phyloP scores from a whole-genome alignment of 2,113 vertebrate genomes.

The Phrynosoma platyrhinos region DNA sequence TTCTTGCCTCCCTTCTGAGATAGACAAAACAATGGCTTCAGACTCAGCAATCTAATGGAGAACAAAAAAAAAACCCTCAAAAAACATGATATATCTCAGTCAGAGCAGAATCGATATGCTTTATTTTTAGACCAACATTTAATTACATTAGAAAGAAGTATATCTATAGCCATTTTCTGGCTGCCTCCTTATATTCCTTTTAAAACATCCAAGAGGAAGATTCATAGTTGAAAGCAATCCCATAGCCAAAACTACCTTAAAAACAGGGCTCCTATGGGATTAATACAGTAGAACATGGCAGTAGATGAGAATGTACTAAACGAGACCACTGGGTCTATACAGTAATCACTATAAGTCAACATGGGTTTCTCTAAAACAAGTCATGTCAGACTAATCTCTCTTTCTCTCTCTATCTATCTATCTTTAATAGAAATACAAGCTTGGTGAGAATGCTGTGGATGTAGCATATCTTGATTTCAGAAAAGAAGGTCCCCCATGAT shows the following conservation, averaged over 20 bases:
- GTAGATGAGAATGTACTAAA: neutral
- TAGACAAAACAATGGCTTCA: neutral
- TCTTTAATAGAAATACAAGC: too few relatives aligned
- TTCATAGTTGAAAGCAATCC: too few relatives aligned
- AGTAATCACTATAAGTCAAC: too few relatives aligned
- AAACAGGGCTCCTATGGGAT: neutral
- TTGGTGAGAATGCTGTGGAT: too few relatives aligned
- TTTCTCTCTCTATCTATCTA: too few relatives aligned
- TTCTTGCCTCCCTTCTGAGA: neutral
- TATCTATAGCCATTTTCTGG: neutral
- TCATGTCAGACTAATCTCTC: too few relatives aligned
- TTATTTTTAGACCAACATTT: neutral
- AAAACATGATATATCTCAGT: neutral
- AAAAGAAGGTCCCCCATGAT: too few relatives aligned
- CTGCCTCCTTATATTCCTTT: neutral
- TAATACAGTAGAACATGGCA: neutral
- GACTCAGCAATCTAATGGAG: neutral
- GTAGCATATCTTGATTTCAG: too few relatives aligned
- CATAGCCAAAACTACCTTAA: neutral
- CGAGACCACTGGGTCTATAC: neutral
- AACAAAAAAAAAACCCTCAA: too few relatives aligned
- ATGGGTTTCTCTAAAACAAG: too few relatives aligned
- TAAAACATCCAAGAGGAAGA: neutral
- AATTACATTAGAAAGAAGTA: neutral
- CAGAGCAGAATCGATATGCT: neutral